Conservation (phyloP, 1,140 invertebrate genomes). For the Neotoxoptera formosana region DNA sequence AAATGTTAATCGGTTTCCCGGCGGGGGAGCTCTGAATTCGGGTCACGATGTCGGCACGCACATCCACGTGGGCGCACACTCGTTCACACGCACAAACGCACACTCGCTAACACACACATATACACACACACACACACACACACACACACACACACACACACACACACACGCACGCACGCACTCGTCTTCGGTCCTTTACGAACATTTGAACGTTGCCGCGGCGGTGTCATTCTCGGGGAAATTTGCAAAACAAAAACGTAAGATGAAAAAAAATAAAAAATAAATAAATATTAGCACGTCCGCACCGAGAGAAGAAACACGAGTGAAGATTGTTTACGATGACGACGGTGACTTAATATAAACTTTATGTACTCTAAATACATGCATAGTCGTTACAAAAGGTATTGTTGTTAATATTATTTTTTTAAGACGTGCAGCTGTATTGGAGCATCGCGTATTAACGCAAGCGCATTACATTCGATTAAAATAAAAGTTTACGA, state of each 20-base stretch:
- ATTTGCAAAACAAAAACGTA: not conserved
- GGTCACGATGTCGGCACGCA: not conserved
- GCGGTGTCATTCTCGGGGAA: not conserved
- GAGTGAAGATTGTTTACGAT: not conserved
- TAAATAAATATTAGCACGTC: not conserved
- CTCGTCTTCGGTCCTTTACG: not conserved
- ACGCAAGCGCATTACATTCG: not conserved
- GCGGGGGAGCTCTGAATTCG: not conserved
- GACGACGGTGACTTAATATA: not conserved
- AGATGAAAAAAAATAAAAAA: not conserved
- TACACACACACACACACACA: not conserved
- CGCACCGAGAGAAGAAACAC: not conserved
- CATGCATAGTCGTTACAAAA: not conserved
- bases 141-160: not conserved
- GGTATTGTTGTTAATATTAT: not conserved
- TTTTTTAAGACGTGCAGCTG: not conserved
- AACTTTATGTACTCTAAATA: not conserved
- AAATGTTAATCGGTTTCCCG: slow-evolving; percentile 30
- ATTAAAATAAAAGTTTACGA: slow-evolving; percentile 20
- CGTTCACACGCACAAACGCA: too few relatives aligned
- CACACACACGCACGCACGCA: not conserved
- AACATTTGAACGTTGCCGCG: not conserved
- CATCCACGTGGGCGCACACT: too few relatives aligned
- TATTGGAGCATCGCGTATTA: not conserved
- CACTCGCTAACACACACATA: too few relatives aligned